Percentiles rank a stretch among this genome's conserved stretches.
These are phyloP conservation scores for Gallinago nigripennis DNA, from an alignment of 2,797 vertebrate species.

Conservation along the genomic window DNA sequence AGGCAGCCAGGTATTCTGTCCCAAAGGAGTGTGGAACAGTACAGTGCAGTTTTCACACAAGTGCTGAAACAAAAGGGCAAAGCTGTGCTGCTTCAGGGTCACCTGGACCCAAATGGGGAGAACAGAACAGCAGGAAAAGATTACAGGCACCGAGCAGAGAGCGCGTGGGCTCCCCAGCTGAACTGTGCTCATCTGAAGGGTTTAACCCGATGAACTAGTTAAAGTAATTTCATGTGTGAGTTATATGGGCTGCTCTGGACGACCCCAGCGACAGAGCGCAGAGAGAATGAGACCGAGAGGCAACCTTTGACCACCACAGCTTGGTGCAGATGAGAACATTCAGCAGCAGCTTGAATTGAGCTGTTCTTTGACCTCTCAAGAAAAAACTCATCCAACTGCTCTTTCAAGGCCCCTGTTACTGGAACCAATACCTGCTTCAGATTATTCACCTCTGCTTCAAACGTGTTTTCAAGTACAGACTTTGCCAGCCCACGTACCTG, in stretches of 20 bases:
- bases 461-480: not conserved
- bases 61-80: not conserved
- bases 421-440: no score
- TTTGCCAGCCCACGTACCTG: rapidly evolving
- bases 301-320: not conserved
- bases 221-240: rapidly evolving
- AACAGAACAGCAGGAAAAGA: not conserved
- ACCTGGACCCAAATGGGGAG: not conserved
- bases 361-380: not conserved
- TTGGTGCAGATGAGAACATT: rapidly evolving
- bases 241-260: not conserved
- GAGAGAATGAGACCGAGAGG: not conserved
- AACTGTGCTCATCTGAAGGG: rapidly evolving
- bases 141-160: not conserved
- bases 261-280: rapidly evolving
- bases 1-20: not conserved
- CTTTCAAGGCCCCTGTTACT: not conserved
- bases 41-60: rapidly evolving
- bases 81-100: not conserved
- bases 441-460: rapidly evolving
- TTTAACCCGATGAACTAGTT: rapidly evolving
- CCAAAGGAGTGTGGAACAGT: rapidly evolving
- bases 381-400: not conserved
- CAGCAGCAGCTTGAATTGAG: rapidly evolving
- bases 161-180: rapidly evolving